Evolutionary conservation across 2,113 vertebrate genomes (phyloP).

Genomic region (Heterocephalus glaber): DNA sequence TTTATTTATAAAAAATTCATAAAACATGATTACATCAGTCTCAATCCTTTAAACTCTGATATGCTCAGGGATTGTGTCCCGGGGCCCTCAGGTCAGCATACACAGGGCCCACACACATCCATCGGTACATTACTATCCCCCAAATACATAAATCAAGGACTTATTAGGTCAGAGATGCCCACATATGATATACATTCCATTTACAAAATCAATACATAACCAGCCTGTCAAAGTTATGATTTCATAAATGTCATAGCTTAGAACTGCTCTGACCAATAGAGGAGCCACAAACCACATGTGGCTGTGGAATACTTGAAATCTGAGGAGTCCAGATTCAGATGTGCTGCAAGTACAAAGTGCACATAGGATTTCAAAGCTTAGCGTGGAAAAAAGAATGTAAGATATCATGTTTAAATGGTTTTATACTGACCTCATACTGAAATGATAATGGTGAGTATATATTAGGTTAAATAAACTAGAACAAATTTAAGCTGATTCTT

Average conservation of each 20-base stretch:
- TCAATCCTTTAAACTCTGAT: neutral
- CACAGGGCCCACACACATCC: neutral
- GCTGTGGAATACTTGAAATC: neutral
- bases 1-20: neutral
- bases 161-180: neutral
- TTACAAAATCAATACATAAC: neutral
- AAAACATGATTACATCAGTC: neutral
- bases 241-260: neutral
- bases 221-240: neutral
- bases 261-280: neutral
- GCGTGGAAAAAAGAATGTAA: neutral
- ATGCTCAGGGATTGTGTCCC: neutral
- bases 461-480: neutral
- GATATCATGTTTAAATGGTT: neutral
- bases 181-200: neutral
- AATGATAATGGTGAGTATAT: neutral
- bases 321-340: neutral
- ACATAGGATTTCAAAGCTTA: neutral
- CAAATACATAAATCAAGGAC: neutral
- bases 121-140: neutral
- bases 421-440: neutral
- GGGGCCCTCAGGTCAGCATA: neutral
- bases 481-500: neutral
- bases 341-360: neutral
- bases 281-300: neutral